Evolutionary conservation across 2,113 vertebrate species (phyloP).

Genomic region (Myocastor coypus): DNA sequence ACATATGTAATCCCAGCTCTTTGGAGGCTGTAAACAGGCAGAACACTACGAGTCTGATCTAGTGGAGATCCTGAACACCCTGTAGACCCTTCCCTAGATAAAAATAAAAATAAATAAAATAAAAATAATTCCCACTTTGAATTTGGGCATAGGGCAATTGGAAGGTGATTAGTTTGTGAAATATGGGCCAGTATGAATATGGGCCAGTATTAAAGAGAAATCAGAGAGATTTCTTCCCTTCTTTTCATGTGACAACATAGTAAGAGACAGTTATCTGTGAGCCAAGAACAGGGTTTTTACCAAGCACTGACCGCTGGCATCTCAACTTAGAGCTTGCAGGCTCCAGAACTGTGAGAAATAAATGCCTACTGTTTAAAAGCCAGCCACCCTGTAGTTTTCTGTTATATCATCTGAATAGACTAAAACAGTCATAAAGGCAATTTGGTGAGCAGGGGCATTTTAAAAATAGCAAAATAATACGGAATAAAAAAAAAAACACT

Average conservation of each 20-base stretch:
- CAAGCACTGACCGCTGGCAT: not conserved
- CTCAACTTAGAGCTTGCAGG: not conserved
- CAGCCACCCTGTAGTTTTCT: not conserved
- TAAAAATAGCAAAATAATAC: not conserved
- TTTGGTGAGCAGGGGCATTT: not conserved
- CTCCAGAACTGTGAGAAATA: not conserved
- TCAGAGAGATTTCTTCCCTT: no score
- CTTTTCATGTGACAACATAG: not conserved
- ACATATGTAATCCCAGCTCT: no score
- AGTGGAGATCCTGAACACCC: no score
- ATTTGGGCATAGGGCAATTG: not conserved
- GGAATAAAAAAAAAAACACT: not conserved
- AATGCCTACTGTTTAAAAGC: not conserved
- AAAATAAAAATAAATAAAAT: no score
- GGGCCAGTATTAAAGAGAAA: not conserved
- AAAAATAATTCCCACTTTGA: not conserved
- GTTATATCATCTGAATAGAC: not conserved
- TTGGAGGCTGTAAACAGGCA: no score
- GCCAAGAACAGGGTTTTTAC: not conserved
- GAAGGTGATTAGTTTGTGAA: not conserved
- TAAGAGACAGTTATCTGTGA: not conserved
- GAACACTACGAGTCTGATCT: no score
- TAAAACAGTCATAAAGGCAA: not conserved
- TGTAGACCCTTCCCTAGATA: no score
- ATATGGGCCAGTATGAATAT: not conserved